Conservation (phyloP, 2,888 invertebrate species). For the Timema cristinae region DNA sequence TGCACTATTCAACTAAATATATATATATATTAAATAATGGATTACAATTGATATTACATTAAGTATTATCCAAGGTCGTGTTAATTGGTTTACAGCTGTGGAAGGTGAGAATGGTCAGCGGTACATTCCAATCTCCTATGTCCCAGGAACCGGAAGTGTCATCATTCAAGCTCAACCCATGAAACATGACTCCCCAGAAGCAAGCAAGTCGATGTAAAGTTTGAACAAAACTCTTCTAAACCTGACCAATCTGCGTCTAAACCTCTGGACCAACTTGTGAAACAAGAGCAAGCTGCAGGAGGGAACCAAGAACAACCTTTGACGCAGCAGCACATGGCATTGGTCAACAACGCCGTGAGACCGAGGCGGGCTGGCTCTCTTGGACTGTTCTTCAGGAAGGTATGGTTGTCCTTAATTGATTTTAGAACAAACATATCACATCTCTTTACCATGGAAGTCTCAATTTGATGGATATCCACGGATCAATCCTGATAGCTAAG, state of each 20-base stretch:
- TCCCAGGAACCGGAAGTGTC: conserved; percentile 31
- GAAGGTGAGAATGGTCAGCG: conserved; percentile 34
- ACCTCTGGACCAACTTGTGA: conserved; percentile 27
- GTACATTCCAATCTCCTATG: conserved; percentile 34
- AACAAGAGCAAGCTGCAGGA: conserved; percentile 29
- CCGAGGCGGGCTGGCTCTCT: conserved; percentile 61
- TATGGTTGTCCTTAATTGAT: conserved; percentile 40
- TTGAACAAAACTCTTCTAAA: neutral
- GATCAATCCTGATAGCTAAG: too few species aligned
- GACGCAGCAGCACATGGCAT: too few species aligned
- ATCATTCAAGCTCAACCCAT: conserved; percentile 33
- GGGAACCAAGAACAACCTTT: too few species aligned
- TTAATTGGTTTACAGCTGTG: conserved; percentile 29
- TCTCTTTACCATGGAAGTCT: too few species aligned
- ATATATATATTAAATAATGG: too few species aligned
- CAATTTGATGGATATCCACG: too few species aligned
- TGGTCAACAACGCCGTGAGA: conserved; percentile 33
- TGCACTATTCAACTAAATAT: too few species aligned
- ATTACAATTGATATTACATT: too few species aligned
- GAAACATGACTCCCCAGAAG: neutral
- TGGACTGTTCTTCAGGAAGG: conserved; percentile 84
- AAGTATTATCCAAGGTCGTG: too few species aligned
- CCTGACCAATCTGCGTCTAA: conserved; percentile 19
- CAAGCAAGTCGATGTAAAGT: neutral
- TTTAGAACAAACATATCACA: too few species aligned